Base-by-base conservation (phyloP, 2,113 vertebrate species). In the Lasiurus cinereus region DNA sequence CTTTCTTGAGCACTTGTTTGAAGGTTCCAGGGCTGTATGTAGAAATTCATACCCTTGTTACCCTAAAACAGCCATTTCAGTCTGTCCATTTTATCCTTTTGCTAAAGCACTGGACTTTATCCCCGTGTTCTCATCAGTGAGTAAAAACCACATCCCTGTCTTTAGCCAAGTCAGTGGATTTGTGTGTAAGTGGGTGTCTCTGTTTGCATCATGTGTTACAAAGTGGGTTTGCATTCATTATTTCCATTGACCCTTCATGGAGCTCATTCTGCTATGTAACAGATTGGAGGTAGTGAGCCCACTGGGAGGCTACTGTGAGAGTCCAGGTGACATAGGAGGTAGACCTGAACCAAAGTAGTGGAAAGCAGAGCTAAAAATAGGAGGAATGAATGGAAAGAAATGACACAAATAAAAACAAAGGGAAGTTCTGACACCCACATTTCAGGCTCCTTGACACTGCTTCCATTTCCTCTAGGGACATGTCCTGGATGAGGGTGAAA, bases 401-500 rank as follows among this genome's bases (percentile, higher is more conserved):
- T 14, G 72, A 52, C 31, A 33, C 62, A 84, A 94, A 94, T 84
- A 72, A 93, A 97, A 92, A 92, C 85, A 86, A 95, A 94, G 78
- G 43, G 50, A 85, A 36, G 43, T 56, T 93, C 90, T 93, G 88
- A 95, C 93, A 79, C 93, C 36, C 1, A 7, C 59, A 5, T 79
- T 92, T 83, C 59, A 54, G 83, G 94, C 93, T 94, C 91, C 82
- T 94, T 95, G 93, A 88, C 93, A 52, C 67, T 76, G 85, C 76
- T 93, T 87, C 88, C 83, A 52, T 95, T 96, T 94, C 85, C 96
- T 91, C 96, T 74, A 36, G 93, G 95, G 94, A 91, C 85, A 16
- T 89, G 95, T 90, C 96, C 96, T 19, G n/a, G 96, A 96, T 88
- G 92, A 94, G 69, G 82, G 88, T 96, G 97, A 96, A 94, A 96